Evolutionary conservation across 2,888 invertebrate species (phyloP).

Genomic region (Disparrhopalites patrizii): DNA sequence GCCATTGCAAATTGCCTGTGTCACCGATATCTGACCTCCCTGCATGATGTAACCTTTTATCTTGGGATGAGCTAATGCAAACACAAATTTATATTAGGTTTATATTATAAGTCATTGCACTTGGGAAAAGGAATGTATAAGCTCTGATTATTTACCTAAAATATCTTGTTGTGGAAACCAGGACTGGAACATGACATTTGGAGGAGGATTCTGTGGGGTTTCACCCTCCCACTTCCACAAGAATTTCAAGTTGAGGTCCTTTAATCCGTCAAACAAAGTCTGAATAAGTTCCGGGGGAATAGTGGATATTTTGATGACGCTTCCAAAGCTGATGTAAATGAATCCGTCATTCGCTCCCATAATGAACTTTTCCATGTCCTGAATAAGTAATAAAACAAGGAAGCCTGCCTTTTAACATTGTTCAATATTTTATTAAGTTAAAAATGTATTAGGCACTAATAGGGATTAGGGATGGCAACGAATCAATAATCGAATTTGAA

Average conservation of each 20-base stretch:
- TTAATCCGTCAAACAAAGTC: conserved; percentile 12
- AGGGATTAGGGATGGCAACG: too few relatives aligned
- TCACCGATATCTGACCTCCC: conserved; percentile 28
- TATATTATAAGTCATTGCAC: neutral
- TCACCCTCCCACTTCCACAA: conserved; percentile 27
- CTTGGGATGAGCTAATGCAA: conserved; percentile 21
- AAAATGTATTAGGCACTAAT: too few relatives aligned
- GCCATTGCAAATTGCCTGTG: conserved; percentile 19
- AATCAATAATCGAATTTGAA: neutral
- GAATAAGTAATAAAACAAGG: neutral
- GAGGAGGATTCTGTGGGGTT: conserved; percentile 2
- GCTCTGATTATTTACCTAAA: conserved; percentile 6
- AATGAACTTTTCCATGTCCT: conserved; percentile 24
- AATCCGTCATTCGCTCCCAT: conserved; percentile 13
- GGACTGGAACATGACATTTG: conserved; percentile 12
- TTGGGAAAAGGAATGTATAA: neutral
- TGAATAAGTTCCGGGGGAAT: conserved; percentile 9
- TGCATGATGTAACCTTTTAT: conserved; percentile 25
- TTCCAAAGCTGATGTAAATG: conserved; percentile 26
- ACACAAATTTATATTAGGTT: neutral
- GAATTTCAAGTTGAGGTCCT: neutral
- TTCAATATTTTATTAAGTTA: too few relatives aligned
- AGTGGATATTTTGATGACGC: conserved; percentile 14
- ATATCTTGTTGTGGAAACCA: conserved; percentile 28
- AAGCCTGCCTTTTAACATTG: neutral